These are phyloP conservation scores for Eulemur rufifrons DNA, from an alignment of 2,113 vertebrate species.

Conservation along the genomic window DNA sequence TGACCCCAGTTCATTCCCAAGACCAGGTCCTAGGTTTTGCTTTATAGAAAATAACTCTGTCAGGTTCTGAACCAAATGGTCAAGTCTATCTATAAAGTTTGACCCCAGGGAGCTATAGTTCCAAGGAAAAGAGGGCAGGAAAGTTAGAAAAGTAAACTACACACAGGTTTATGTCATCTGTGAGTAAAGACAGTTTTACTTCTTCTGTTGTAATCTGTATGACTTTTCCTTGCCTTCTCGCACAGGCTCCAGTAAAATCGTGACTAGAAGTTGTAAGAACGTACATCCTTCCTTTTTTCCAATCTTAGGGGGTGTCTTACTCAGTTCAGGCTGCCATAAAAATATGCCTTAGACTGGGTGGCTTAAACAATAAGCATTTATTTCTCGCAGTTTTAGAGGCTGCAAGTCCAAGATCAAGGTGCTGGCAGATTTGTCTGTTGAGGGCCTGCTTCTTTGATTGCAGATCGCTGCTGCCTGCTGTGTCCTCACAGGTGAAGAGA, in stretches of 20 bases:
- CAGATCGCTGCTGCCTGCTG: not conserved
- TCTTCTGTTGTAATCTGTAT: not conserved
- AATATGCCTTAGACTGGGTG: not conserved
- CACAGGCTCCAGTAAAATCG: not conserved
- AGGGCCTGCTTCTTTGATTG: not conserved
- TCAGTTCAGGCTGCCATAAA: not conserved
- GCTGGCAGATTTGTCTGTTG: not conserved
- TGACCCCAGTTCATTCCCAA: not conserved
- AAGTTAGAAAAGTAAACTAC: not conserved
- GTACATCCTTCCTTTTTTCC: not conserved
- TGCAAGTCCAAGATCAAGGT: not conserved
- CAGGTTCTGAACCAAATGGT: not conserved
- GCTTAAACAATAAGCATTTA: no score
- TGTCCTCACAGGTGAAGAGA: not conserved
- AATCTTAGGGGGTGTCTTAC: not conserved
- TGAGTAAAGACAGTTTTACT: not conserved
- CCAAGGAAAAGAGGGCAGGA: not conserved
- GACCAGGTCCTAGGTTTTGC: not conserved
- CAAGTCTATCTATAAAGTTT: not conserved
- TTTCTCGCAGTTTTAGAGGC: no score
- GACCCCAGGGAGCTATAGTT: not conserved
- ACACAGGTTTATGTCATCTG: not conserved
- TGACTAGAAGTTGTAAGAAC: not conserved
- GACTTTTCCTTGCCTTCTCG: not conserved
- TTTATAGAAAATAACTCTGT: not conserved